Base-by-base conservation (phyloP, 2,113 vertebrate species). In the Crypturellus undulatus region DNA sequence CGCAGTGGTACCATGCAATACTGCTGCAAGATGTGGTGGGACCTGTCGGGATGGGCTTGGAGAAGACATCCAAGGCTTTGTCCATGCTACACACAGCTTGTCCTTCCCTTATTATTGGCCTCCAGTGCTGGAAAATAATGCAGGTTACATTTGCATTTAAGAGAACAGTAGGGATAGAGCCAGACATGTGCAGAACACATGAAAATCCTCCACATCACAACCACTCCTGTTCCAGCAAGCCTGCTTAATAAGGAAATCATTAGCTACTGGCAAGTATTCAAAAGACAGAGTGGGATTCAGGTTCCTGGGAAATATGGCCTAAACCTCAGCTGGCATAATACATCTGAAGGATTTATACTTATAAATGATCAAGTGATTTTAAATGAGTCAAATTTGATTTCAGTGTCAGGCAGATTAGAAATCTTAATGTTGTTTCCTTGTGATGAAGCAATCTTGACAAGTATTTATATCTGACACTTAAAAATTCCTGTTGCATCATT, bases 381-480 rank as follows among this genome's bases (percentile, higher is more conserved):
- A 68, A 85, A 78, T 84, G 49, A 86, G 77, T 72, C 36, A 49
- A 30, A 45, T 68, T 84, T 80, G 80, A 30, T 86, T 86, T 88
- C 73, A 60, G 38, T 58, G 49, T 26, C 58, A 65, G 85, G 30
- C 73, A 62, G 64, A 71, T 88, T 85, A 86, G 63, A 84, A 96
- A 89, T 87, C 70, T 87, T 90, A 79, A 70, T 58, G 24, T 60
- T 84, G 58, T 59, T 91, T 93, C 93, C 49, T 79, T 80, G 60
- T 86, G 72, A 19, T 84, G 69, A 89, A 93, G 56, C 60, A 80
- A n/a, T 87, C 93, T 84, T 83, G 93, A 84, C 90, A 93, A 89
- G 58, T 83, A 69, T 75, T 10, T 96, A 60, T 72, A 77, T 24
- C 80, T 92, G n/a, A 52, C 69, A 75, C 78, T 96, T 95, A 79